Evolutionary conservation across 2,888 invertebrate species (phyloP), one percentile per base, ranked within the genome.

Genomic region (Apodemia duryi): DNA sequence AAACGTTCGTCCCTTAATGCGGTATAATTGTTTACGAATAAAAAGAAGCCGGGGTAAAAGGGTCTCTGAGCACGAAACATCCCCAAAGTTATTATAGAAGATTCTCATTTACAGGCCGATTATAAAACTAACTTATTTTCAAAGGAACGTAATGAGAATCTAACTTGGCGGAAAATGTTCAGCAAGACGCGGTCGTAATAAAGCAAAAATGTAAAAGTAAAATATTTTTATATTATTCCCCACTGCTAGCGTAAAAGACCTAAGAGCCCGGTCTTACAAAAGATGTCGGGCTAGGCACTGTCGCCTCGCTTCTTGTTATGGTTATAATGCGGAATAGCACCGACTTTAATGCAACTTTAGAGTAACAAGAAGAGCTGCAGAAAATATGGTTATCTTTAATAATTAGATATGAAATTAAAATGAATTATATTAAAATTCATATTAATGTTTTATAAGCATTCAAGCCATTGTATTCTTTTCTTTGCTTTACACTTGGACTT

Each of bases 141-240:
- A 85, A 82, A 86, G 85, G 82, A 86, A 89, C 84, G 87, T 89
- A 90, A 90, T 89, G 88, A 88, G 89, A 88, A 86, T 85, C 83
- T 85, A 88, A 90, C 89, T 86, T 80, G 80, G 88, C 85, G 87
- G 85, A 88, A 91, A 88, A 85, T 81, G 83, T 83, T 83, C 75
- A 81, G 75, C 64, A 67, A 67, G 65, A 77, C 64, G 67, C 68
- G 67, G 72, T 72, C 77, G 75, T 78, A 81, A 78, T 77, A 78
- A 77, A 82, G 79, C 81, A 75, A 77, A 77, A 78, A 78, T 77
- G 84, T 78, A 80, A 74, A 74, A 80, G 65, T 65, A 80, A 85
- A 86, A 82, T 80, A 82, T 87, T 88, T 89, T 85, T 84, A 81
- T 73, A 80, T 83, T 84, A 82, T 81, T 82, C 79, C 78, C 78